A percentile compares a stretch with the other conserved stretches of the same genome.
Conservation (phyloP, 2,797 vertebrate species). For the Thripadectes ignobilis region DNA sequence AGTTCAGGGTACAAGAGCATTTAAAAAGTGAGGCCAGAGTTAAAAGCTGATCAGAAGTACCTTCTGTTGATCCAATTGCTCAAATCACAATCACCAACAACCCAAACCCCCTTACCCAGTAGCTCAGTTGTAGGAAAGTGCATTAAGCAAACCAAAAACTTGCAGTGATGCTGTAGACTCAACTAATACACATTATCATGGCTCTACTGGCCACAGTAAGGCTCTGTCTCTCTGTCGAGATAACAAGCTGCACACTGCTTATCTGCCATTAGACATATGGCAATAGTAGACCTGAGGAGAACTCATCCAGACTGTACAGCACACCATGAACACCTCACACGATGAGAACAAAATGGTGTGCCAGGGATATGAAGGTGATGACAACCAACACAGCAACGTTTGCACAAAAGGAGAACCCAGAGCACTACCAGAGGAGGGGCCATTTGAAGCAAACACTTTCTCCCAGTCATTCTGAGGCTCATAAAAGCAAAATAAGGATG, state of each 20-base stretch:
- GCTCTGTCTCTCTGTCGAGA: not conserved
- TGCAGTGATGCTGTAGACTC: not conserved
- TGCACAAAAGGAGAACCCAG: not conserved
- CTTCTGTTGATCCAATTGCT: not conserved
- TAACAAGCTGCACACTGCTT: not conserved
- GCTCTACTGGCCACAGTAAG: fast-evolving
- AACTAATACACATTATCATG: not conserved
- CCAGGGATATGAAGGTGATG: not conserved
- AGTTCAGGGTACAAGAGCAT: not conserved
- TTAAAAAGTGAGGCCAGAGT: not conserved
- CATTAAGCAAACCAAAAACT: not conserved
- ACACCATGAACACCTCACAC: fast-evolving
- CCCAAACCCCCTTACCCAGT: not conserved
- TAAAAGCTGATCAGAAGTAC: not conserved
- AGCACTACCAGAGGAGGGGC: not conserved
- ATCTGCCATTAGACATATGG: not conserved
- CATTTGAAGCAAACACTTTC: not conserved
- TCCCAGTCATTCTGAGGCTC: not conserved
- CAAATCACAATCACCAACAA: not conserved
- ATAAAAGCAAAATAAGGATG: not conserved
- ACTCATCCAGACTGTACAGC: not conserved
- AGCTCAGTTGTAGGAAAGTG: not conserved
- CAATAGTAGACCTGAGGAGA: not conserved
- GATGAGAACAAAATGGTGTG: not conserved
- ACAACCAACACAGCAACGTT: not conserved